Conservation (phyloP, 2,888 invertebrate species). For the Blera fallax region DNA sequence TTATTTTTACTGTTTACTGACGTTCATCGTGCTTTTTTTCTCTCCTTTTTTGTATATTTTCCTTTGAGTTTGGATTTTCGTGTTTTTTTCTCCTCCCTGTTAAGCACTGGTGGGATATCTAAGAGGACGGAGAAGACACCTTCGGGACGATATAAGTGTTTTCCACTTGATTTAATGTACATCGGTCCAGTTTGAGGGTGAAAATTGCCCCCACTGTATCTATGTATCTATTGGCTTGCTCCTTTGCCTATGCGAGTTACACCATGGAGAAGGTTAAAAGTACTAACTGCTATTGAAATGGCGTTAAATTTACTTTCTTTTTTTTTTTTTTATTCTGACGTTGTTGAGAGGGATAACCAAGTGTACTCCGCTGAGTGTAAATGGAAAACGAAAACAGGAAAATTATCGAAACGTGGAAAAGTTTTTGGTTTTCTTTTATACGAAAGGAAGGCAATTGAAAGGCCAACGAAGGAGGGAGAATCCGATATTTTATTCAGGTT, state of each 20-base stretch:
- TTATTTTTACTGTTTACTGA: neutral
- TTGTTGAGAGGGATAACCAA: conserved; percentile 1
- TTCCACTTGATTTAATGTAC: conserved; percentile 63
- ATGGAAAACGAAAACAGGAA: conserved; percentile 29
- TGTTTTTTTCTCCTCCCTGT: neutral
- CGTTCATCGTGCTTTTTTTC: neutral
- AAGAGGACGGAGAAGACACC: conserved; percentile 54
- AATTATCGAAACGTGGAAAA: conserved; percentile 40
- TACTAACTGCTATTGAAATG: conserved; percentile 57
- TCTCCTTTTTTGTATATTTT: neutral
- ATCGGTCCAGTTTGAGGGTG: conserved; percentile 23
- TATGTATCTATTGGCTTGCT: neutral
- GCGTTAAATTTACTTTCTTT: conserved; percentile 30
- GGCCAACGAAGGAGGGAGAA: neutral
- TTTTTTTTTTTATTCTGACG: neutral
- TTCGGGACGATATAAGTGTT: conserved; percentile 58
- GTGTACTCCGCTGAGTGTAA: neutral
- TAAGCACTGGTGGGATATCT: neutral
- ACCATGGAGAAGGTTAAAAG: conserved; percentile 17
- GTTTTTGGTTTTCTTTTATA: conserved; percentile 23
- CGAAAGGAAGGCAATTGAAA: conserved; percentile 6
- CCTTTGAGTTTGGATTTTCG: conserved; percentile 22
- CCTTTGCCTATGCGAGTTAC: neutral
- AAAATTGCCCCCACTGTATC: conserved; percentile 3
- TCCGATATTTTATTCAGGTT: neutral